These are phyloP conservation scores for Polypterus senegalus DNA, from an alignment of 2,113 vertebrate genomes.

Conservation along the genomic window DNA sequence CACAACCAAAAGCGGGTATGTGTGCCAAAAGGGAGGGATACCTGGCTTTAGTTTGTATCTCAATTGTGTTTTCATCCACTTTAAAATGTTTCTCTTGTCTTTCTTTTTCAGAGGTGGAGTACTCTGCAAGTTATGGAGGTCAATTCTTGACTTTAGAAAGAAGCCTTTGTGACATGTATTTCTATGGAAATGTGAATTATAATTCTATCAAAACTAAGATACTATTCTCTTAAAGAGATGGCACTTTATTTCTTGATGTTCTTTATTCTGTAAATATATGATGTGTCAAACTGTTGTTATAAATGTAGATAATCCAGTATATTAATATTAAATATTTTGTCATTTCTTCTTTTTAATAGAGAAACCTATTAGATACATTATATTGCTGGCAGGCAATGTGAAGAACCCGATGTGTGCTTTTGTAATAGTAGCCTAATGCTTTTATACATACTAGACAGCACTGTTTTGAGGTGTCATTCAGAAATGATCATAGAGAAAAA, in stretches of 20 bases:
- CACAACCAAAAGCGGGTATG: background rate
- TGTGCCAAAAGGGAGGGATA: background rate
- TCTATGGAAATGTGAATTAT: conserved; percentile 14
- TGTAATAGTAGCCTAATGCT: no score
- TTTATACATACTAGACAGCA: no score
- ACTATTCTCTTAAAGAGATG: conserved; percentile 37
- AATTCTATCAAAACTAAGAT: conserved; percentile 27
- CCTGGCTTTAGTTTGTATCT: conserved; percentile 10
- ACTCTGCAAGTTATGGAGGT: conserved; percentile 86
- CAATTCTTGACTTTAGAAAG: conserved; percentile 73
- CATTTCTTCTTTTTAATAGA: no score
- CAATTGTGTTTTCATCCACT: conserved; percentile 3
- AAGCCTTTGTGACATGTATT: conserved; percentile 52
- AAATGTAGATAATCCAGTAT: no score
- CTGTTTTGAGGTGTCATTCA: no score
- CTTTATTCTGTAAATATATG: conserved; percentile 39
- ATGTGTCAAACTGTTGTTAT: no score
- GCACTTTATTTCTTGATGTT: conserved; percentile 78
- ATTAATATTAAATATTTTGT: no score
- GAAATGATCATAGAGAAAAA: no score
- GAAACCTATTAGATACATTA: no score
- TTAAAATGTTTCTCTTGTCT: conserved; percentile 10
- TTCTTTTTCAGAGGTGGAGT: conserved; percentile 69
- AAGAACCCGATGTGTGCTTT: no score
- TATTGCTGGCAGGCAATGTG: no score